Evolutionary conservation across 2,888 invertebrate species (phyloP), one percentile per base, ranked within the genome.

Genomic region (Mythimna pallens): DNA sequence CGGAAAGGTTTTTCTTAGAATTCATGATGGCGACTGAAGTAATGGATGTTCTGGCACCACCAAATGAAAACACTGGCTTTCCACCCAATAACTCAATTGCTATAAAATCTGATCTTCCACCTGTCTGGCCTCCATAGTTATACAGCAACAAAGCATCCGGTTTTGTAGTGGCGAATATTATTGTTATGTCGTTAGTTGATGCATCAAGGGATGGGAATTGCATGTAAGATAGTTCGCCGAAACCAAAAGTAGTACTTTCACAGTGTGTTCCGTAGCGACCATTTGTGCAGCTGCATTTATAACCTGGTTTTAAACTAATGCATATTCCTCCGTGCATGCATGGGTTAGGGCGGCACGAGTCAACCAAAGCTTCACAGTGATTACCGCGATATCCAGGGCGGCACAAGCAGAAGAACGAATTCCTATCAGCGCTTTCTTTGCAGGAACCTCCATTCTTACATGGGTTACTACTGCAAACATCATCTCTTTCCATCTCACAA

Each of bases 371-470:
- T 95, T 99, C 99, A 92, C 99, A 99, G 84, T 98, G 98, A 91
- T 98, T 98, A 4, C 99, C 99, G 17, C 98, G 97, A 92, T 98
- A 99, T 1, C 99, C 99, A 3, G 98, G 98, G 3, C 99, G 97
- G 91, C 99, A 99, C 2, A 98, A 95, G 88, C 99, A 99, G 93
- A 98, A 99, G 97, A 98, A 99, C 47, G 98, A 98, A 43, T 98
- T 98, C 63, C 98, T 98, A 88, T 99, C 98, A 0, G 98, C 97
- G 89, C 98, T 98, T 90, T 98, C 98, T 84, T 98, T 97, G 87
- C 99, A 99, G 0, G 98, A 98, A 3, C 99, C 99, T 12, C 99
- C 99, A 91, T 99, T 99, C 87, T 97, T 97, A 90, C 99, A 99
- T 0, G 99, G 99, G 89, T 98, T 98, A 66, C 97, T 97, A 66